phyloP scores from a whole-genome alignment of 1,140 invertebrate genomes.

The Drosophila tristis region DNA sequence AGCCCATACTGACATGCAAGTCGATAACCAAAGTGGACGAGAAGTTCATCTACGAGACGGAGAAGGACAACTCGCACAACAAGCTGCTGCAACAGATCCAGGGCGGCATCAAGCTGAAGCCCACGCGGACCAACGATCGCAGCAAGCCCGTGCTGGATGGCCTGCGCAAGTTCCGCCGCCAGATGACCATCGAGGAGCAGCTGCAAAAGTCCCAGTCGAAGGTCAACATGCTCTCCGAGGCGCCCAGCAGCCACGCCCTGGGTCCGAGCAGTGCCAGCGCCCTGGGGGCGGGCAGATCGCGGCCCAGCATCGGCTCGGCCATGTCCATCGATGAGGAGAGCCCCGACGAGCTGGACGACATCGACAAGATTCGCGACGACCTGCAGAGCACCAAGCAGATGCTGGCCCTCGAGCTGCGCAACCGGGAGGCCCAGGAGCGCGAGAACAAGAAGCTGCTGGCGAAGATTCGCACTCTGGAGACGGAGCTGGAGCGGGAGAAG shows the following conservation, averaged over 20 bases:
- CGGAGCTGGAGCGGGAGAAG: slow-evolving; percentile 89
- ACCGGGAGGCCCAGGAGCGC: slow-evolving; percentile 93
- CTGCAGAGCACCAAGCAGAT: slow-evolving; percentile 96
- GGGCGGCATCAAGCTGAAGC: slow-evolving; percentile 90
- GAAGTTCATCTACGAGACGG: slow-evolving; percentile 95
- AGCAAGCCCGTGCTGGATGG: slow-evolving; percentile 93
- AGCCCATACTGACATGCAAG: slow-evolving; percentile 86
- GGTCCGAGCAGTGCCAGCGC: slow-evolving; percentile 49
- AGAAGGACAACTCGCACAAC: slow-evolving; percentile 93
- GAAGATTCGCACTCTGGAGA: slow-evolving; percentile 91
- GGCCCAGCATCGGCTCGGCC: slow-evolving; percentile 68
- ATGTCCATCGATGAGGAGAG: slow-evolving; percentile 85
- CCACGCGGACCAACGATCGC: slow-evolving; percentile 92
- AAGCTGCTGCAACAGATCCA: slow-evolving; percentile 93
- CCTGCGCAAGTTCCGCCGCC: slow-evolving; percentile 92
- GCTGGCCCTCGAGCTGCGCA: slow-evolving; percentile 92
- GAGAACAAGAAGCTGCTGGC: slow-evolving; percentile 93
- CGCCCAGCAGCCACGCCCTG: slow-evolving; percentile 84
- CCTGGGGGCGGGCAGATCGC: slow-evolving; percentile 85
- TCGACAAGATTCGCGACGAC: slow-evolving; percentile 95
- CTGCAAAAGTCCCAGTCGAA: slow-evolving; percentile 91
- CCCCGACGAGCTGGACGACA: slow-evolving; percentile 93
- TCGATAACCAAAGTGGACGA: slow-evolving; percentile 88
- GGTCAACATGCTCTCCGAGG: slow-evolving; percentile 84
- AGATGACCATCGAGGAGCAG: slow-evolving; percentile 95